Conservation (phyloP, 2,797 vertebrate species). For the Pipistrellus pygmaeus region DNA sequence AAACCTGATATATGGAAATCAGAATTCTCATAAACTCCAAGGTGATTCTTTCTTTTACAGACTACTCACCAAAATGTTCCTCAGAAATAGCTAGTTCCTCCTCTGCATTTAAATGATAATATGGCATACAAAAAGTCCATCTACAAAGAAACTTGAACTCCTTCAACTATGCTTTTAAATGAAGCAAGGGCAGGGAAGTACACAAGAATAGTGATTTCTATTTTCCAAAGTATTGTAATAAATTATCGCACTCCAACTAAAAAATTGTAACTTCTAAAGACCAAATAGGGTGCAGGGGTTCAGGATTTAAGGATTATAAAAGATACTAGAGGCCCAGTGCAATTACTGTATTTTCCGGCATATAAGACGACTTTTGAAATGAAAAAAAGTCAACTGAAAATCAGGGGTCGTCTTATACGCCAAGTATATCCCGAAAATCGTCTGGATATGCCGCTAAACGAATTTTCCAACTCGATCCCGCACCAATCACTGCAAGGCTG, state of each 20-base stretch:
- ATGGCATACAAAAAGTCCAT: constrained; percentile 55
- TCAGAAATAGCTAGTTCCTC: constrained; percentile 72
- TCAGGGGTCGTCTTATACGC: too few relatives aligned
- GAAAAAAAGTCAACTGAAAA: too few relatives aligned
- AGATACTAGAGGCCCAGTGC: neutral
- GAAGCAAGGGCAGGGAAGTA: constrained; percentile 47
- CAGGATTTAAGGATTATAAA: constrained; percentile 25
- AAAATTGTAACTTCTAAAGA: constrained; percentile 48
- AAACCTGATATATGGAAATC: constrained; percentile 79
- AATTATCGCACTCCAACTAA: constrained; percentile 48
- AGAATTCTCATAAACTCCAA: constrained; percentile 79
- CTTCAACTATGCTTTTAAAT: constrained; percentile 55
- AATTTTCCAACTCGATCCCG: too few relatives aligned
- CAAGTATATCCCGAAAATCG: too few relatives aligned
- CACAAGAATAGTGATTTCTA: constrained; percentile 11
- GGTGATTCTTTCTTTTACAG: constrained; percentile 76
- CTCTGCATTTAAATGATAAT: constrained; percentile 78
- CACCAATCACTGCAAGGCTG: too few relatives aligned
- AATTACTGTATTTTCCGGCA: too few relatives aligned
- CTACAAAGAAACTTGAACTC: constrained; percentile 48
- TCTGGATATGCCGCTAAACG: too few relatives aligned
- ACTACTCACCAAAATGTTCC: constrained; percentile 74
- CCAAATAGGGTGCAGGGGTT: neutral
- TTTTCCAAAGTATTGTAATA: constrained; percentile 46
- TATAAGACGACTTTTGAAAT: too few relatives aligned